Conservation (phyloP, 2,797 vertebrate species). For the Ciconia nigra region DNA sequence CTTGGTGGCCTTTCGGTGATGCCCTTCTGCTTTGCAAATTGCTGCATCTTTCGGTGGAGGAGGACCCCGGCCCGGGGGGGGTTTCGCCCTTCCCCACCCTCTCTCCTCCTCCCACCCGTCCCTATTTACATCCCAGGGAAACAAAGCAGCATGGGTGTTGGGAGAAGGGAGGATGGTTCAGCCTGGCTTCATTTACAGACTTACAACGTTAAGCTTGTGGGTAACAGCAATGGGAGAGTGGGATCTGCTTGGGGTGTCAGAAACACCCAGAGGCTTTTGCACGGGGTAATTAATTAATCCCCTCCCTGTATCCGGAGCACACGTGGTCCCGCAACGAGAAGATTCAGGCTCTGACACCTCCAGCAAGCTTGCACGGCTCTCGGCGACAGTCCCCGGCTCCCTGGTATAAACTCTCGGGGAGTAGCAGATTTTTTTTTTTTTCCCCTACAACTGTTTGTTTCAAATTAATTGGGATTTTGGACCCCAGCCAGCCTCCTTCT, state of each 20-base stretch:
- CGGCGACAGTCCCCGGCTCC: background rate
- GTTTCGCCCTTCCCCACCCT: background rate
- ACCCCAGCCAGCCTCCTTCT: background rate
- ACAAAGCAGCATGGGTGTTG: background rate
- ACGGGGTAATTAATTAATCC: background rate
- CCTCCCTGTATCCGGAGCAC: background rate
- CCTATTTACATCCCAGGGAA: accelerated
- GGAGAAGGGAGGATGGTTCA: background rate
- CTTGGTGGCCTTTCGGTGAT: background rate
- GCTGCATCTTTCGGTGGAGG: background rate
- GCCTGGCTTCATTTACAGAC: background rate
- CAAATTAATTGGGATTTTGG: background rate
- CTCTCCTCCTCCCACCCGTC: background rate
- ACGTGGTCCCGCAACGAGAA: background rate
- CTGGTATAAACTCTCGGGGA: background rate
- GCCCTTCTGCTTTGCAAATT: too few relatives aligned
- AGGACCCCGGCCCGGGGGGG: background rate
- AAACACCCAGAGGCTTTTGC: background rate
- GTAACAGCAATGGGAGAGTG: background rate
- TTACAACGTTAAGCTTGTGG: background rate
- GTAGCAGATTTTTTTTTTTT: background rate
- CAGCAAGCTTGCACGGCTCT: background rate
- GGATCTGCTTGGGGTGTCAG: background rate
- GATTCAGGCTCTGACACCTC: background rate
- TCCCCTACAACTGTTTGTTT: background rate